Percentiles rank a stretch among this genome's conserved stretches.
Evolutionary conservation across 2,113 vertebrate genomes (phyloP).

Genomic region (Hemicordylus capensis): DNA sequence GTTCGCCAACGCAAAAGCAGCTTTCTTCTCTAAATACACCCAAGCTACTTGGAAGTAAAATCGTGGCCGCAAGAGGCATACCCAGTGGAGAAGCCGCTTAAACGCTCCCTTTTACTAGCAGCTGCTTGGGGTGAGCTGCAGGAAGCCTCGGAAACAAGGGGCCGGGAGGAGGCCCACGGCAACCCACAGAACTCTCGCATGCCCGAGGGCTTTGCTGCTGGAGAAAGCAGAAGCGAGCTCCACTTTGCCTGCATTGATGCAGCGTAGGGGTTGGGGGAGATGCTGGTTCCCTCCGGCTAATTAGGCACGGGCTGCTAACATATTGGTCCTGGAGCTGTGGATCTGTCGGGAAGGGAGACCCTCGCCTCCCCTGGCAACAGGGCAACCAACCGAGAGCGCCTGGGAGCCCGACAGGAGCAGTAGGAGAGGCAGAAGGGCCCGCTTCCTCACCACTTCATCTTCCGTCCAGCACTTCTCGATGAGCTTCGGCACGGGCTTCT

Average conservation of each 20-base stretch:
- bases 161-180: background rate
- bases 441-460: conserved; percentile 94
- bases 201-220: background rate
- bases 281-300: background rate
- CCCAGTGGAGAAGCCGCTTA: background rate
- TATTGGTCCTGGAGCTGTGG: accelerated
- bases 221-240: background rate
- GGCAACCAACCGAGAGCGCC: too few species aligned
- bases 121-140: background rate
- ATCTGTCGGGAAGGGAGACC: background rate
- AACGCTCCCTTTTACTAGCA: background rate
- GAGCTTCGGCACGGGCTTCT: conserved; percentile 97
- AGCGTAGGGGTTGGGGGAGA: background rate
- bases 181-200: background rate
- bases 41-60: too few species aligned
- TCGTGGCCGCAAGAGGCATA: background rate
- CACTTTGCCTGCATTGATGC: background rate
- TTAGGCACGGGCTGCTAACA: accelerated
- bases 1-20: too few species aligned
- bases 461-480: conserved; percentile 99
- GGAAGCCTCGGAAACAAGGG: background rate
- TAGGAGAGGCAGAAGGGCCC: background rate
- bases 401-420: conserved; percentile 39
- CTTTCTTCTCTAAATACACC: too few species aligned
- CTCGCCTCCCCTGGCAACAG: background rate